These are phyloP conservation scores for Phaethornis superciliosus DNA, from an alignment of 2,113 vertebrate genomes.

Conservation along the genomic window DNA sequence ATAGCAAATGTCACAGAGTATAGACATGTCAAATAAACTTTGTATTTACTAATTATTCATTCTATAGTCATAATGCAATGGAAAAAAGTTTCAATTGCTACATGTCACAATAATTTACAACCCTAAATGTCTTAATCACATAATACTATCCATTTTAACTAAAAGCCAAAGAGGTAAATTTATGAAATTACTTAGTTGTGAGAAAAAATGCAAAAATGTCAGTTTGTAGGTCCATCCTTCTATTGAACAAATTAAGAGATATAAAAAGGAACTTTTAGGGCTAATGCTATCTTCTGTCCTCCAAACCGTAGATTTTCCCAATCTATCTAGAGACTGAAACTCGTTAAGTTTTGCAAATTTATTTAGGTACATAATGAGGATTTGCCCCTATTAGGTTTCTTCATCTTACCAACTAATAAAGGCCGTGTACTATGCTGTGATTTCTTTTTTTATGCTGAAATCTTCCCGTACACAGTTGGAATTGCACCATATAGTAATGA, in stretches of 20 bases:
- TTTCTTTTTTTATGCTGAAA: neutral
- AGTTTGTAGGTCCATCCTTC: neutral
- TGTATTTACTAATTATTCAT: neutral
- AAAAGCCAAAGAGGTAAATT: neutral
- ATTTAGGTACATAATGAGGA: neutral
- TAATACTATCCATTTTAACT: neutral
- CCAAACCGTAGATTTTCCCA: neutral
- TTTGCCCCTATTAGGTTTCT: neutral
- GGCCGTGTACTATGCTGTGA: neutral
- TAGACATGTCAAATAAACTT: slow-evolving; percentile 9
- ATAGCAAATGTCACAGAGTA: neutral
- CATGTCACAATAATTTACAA: neutral
- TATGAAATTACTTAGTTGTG: neutral
- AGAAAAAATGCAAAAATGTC: neutral
- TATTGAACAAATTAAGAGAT: neutral
- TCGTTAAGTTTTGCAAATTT: neutral
- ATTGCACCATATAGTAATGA: neutral
- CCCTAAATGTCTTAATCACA: neutral
- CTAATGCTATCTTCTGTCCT: neutral
- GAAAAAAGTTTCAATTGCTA: neutral
- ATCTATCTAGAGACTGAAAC: neutral
- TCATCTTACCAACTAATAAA: neutral
- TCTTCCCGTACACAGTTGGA: neutral
- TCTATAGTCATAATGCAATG: neutral
- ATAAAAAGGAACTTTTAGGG: neutral